Evolutionary conservation across 2,888 invertebrate species (phyloP).

Genomic region (Coenonympha arcania): DNA sequence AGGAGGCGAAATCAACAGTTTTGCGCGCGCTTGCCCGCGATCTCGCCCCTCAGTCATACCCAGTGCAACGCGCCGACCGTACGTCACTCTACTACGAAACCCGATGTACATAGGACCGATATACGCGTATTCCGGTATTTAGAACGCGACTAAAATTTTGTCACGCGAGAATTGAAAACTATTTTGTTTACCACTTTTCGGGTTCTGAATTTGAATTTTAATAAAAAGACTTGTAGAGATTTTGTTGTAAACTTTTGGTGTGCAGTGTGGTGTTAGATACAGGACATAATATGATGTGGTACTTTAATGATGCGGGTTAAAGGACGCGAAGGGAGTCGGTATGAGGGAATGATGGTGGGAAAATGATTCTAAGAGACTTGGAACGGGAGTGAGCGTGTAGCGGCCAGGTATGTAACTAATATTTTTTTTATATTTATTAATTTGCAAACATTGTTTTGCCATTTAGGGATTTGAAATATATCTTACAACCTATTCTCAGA

Average conservation of each 20-base stretch:
- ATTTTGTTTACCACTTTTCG: background rate
- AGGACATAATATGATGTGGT: conserved; percentile 51
- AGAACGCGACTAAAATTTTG: conserved; percentile 10
- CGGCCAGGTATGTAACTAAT: conserved; percentile 41
- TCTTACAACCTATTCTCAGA: no score
- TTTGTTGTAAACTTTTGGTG: conserved; percentile 20
- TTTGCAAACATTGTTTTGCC: no score
- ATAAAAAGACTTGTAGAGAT: conserved; percentile 5
- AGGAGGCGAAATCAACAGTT: conserved; percentile 58
- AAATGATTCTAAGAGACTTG: conserved; percentile 44
- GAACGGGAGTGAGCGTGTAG: conserved; percentile 40
- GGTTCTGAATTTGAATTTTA: background rate
- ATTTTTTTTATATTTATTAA: background rate
- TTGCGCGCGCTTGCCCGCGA: conserved; percentile 59
- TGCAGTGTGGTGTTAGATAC: conserved; percentile 30
- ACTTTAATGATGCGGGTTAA: conserved; percentile 51
- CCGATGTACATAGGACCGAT: conserved; percentile 34
- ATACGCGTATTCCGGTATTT: conserved; percentile 24
- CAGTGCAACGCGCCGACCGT: conserved; percentile 35
- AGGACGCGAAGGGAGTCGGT: conserved; percentile 29
- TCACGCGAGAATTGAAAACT: background rate
- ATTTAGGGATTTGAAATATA: no score
- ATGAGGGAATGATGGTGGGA: conserved; percentile 38
- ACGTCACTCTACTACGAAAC: conserved; percentile 34
- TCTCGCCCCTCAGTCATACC: conserved; percentile 32